A percentile compares a stretch with the other conserved stretches of the same genome.
These are phyloP conservation scores for Euphysa ruthae DNA, from an alignment of 30 jellyfish, hydroid and myxozoan genomes.

Conservation along the genomic window DNA sequence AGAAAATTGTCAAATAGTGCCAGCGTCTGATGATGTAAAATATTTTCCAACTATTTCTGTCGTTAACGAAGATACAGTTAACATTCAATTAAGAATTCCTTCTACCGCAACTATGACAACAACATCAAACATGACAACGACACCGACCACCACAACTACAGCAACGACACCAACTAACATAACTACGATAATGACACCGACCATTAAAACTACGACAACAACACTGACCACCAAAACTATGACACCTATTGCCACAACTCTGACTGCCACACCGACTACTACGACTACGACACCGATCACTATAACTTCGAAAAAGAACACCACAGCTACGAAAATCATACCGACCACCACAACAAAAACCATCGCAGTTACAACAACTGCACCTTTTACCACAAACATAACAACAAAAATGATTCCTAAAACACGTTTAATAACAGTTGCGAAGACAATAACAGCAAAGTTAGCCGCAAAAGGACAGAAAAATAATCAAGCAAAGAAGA, in stretches of 20 bases:
- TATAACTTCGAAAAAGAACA: neutral
- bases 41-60: neutral
- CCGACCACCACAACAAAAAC: neutral
- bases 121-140: neutral
- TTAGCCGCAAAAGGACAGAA: no score
- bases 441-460: neutral
- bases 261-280: constrained; percentile 1
- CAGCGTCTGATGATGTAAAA: constrained; percentile 11
- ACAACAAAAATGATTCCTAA: neutral
- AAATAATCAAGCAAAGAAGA: neutral
- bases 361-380: neutral
- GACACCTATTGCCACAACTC: constrained; percentile 8
- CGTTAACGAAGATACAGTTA: neutral
- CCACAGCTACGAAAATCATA: neutral
- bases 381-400: constrained; percentile 15
- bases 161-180: constrained; percentile 20
- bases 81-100: neutral
- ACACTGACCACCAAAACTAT: neutral
- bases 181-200: neutral
- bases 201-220: constrained; percentile 14
- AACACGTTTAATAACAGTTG: neutral
- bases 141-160: constrained; percentile 19
- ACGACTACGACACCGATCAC: neutral
- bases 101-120: neutral
- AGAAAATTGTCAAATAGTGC: constrained; percentile 39